phyloP scores from a whole-genome alignment of 1,140 invertebrate genomes.

The Lordiphosa collinella region DNA sequence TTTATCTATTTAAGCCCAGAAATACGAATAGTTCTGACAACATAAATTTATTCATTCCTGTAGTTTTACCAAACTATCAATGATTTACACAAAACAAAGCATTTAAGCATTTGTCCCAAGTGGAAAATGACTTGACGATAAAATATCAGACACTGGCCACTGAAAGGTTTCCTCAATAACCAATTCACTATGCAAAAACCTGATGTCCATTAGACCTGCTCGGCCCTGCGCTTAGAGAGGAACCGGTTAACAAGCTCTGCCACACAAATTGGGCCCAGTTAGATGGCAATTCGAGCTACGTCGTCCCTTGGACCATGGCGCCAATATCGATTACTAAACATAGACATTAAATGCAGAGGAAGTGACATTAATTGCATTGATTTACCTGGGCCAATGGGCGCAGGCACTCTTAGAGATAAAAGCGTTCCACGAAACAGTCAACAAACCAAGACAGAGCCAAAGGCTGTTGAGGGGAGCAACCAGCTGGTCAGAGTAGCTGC shows the following conservation, averaged over 20 bases:
- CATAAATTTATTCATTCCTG: too few relatives aligned
- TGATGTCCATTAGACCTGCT: slow-evolving; percentile 9
- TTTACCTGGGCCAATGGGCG: slow-evolving; percentile 49
- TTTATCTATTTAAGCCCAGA: too few relatives aligned
- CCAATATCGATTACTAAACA: slow-evolving; percentile 68
- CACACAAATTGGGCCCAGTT: slow-evolving; percentile 5
- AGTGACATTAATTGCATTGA: slow-evolving; percentile 75
- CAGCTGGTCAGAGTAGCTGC: too few relatives aligned
- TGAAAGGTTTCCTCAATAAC: too few relatives aligned
- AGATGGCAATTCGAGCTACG: neutral
- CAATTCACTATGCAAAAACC: slow-evolving; percentile 1
- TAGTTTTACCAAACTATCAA: too few relatives aligned
- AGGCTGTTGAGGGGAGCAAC: neutral
- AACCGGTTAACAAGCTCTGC: slow-evolving; percentile 18
- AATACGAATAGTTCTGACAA: too few relatives aligned
- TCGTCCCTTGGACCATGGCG: slow-evolving; percentile 27
- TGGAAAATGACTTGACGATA: too few relatives aligned
- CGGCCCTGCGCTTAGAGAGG: neutral
- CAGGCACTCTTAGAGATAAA: slow-evolving; percentile 42
- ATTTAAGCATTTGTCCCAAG: too few relatives aligned
- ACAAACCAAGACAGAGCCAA: slow-evolving; percentile 1
- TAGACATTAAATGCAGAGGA: slow-evolving; percentile 74
- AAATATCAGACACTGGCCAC: too few relatives aligned
- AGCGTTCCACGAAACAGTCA: slow-evolving; percentile 24
- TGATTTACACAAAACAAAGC: too few relatives aligned